Evolutionary conservation across 2,797 vertebrate species (phyloP), one percentile per base, ranked within the genome.

Genomic region (Pangasius macronema): DNA sequence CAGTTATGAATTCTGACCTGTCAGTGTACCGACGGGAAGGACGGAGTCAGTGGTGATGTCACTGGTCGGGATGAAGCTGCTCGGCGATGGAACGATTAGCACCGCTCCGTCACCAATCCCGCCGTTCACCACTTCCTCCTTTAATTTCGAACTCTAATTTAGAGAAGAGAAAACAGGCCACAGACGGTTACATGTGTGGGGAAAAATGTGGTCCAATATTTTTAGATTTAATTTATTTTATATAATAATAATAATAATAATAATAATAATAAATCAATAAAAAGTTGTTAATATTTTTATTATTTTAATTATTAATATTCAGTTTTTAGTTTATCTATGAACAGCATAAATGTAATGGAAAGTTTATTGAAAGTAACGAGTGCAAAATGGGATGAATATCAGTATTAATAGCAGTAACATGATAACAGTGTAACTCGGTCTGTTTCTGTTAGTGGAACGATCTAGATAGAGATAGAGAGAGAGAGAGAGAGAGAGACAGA

Each of bases 61-160:
- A 93, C 95, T 94, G 82, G 95, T 94, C 30, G 95, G 90, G 24
- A 95, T 99, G 94, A 97, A 98, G 93, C 97, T 96, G 92, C 97
- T 97, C 89, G 97, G 95, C 82, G 98, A 96, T 85, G 98, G 97
- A 90, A 98, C 97, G 24, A 98, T 98, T 82, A 99, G 96, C 89
- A 98, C 97, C 0, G 97, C 88, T 88, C 96, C 95, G 85, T 96
- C 96, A 0, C 95, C 92, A 27, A 98, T 96, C 88, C 93, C 92
- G 90, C 97, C 94, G 91, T 96, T 96, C 91, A 95, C 95, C 90
- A 95, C 93, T 89, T 93, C 93, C 89, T 97, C 96, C 83, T 95
- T 94, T 0, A 94, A 93, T 55, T 96, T 88, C 84, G 96, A 95
- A 79, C 89, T 94, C 89, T 97, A 93, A 87, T 92, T 95, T 97